phyloP scores from a whole-genome alignment of 2,113 vertebrate species.

The Scalopus aquaticus region DNA sequence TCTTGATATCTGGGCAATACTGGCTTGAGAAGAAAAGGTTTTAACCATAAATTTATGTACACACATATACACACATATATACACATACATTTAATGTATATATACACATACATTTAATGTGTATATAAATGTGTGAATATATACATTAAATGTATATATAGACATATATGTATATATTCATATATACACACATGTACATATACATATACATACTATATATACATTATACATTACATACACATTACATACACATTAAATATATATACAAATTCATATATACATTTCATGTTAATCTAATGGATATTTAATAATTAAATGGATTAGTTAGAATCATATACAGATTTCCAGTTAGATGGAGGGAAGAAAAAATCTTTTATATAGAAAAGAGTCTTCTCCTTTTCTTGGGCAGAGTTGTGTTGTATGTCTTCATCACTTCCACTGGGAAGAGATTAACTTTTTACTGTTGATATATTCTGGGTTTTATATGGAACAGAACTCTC shows the following conservation, averaged over 20 bases:
- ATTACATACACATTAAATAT: too few relatives aligned
- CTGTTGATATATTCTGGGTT: constrained; percentile 48
- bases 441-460: constrained; percentile 62
- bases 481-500: constrained; percentile 55
- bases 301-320: constrained; percentile 7
- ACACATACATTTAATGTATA: too few relatives aligned
- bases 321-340: constrained; percentile 12
- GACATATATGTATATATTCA: too few relatives aligned
- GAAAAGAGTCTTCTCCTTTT: background rate
- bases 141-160: too few relatives aligned
- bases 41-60: background rate
- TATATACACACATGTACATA: too few relatives aligned
- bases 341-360: background rate
- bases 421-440: constrained; percentile 57
- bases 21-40: constrained; percentile 2
- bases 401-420: background rate
- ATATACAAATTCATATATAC: background rate
- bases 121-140: too few relatives aligned
- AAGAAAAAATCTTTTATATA: background rate
- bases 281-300: background rate
- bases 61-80: too few relatives aligned
- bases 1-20: background rate
- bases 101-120: too few relatives aligned
- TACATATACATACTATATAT: too few relatives aligned
- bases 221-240: too few relatives aligned